Evolutionary conservation across 2,113 vertebrate species (phyloP).

Genomic region (Spermophilus dauricus): DNA sequence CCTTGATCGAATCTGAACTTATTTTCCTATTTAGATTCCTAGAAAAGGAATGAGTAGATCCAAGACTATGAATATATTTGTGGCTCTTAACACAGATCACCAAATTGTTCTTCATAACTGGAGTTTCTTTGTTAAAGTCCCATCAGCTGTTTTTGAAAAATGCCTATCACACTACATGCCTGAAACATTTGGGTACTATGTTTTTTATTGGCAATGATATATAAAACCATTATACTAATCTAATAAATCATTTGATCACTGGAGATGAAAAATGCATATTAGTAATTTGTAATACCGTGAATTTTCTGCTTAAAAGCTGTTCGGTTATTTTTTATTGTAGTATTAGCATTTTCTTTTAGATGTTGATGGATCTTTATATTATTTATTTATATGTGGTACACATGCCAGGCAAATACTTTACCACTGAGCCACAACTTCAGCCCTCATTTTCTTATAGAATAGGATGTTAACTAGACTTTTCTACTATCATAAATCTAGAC

Average conservation of each 20-base stretch:
- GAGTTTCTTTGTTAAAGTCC: not conserved
- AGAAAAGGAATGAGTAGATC: not conserved
- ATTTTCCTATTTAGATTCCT: constrained; percentile 10
- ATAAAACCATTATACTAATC: not conserved
- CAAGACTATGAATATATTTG: not conserved
- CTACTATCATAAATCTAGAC: not conserved
- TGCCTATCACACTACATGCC: not conserved
- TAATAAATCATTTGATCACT: not conserved
- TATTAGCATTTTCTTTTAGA: not conserved
- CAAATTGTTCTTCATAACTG: not conserved
- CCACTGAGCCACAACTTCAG: no score
- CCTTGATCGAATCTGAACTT: not conserved
- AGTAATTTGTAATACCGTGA: not conserved
- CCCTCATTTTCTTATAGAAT: not conserved
- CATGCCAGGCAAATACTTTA: no score
- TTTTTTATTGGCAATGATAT: not conserved
- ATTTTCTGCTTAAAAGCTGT: not conserved
- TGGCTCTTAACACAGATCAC: not conserved
- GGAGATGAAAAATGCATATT: not conserved
- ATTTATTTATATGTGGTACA: no score
- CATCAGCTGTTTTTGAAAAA: not conserved
- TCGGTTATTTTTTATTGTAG: not conserved
- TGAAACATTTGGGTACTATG: not conserved
- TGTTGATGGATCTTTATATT: no score
- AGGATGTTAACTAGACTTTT: not conserved